Conservation (phyloP, 2,888 invertebrate species). For the Penaeus monodon region DNA sequence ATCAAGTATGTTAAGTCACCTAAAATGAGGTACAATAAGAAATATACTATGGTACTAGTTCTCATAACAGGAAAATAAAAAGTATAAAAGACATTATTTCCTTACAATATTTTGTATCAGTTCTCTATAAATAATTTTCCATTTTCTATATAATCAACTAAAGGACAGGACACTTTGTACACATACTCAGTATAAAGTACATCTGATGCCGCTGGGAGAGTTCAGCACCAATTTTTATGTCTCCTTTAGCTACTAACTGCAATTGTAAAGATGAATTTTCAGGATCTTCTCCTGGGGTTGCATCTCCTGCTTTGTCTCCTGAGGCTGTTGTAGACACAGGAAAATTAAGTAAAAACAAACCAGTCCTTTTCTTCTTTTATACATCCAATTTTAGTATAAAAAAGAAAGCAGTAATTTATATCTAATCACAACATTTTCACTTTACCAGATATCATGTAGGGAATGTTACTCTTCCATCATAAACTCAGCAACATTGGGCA, state of each 20-base stretch:
- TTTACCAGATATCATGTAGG: too few species aligned
- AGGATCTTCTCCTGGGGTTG: constrained; percentile 20
- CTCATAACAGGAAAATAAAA: not conserved
- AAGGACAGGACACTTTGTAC: too few species aligned
- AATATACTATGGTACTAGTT: not conserved
- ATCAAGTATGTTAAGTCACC: constrained; percentile 59
- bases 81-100: not conserved
- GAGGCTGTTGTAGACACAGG: not conserved
- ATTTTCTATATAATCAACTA: too few species aligned
- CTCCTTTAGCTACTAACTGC: constrained; percentile 57
- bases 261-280: constrained; percentile 42
- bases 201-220: constrained; percentile 48
- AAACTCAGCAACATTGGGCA: not conserved
- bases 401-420: not conserved
- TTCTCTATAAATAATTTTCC: too few species aligned
- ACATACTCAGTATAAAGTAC: constrained; percentile 45
- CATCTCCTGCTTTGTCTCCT: not conserved
- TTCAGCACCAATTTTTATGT: constrained; percentile 41
- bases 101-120: not conserved
- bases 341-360: not conserved
- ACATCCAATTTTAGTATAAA: too few species aligned
- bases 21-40: constrained; percentile 1
- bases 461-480: too few species aligned
- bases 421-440: not conserved
- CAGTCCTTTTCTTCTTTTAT: not conserved